These are phyloP conservation scores for Habroteleia sp. DNA, from an alignment of 2,888 invertebrate genomes.

Conservation along the genomic window DNA sequence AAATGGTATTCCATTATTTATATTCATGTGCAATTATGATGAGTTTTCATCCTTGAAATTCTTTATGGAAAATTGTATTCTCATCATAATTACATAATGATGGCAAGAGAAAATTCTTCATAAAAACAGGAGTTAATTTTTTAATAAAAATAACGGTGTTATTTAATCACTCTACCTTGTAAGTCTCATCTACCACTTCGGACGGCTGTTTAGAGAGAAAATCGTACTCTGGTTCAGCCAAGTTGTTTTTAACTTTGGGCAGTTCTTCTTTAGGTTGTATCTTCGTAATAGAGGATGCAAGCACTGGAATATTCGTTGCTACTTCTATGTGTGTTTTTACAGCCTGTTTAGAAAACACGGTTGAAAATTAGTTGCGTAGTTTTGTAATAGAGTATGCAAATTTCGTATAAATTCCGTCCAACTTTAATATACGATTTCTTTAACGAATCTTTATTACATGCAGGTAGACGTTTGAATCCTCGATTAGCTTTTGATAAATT, in stretches of 20 bases:
- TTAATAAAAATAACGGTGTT: not conserved
- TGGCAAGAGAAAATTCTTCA: slow-evolving; percentile 17
- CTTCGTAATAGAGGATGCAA: slow-evolving; percentile 83
- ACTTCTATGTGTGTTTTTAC: slow-evolving; percentile 67
- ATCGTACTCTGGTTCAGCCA: slow-evolving; percentile 91
- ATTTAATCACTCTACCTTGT: slow-evolving; percentile 83
- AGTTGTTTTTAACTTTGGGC: slow-evolving; percentile 85
- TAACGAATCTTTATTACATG: too few relatives aligned
- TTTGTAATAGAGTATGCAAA: too few relatives aligned
- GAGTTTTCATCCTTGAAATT: slow-evolving; percentile 58
- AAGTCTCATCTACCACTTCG: slow-evolving; percentile 92
- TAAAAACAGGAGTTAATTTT: slow-evolving; percentile 5
- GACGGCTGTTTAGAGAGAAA: slow-evolving; percentile 92
- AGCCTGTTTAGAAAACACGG: slow-evolving; percentile 23
- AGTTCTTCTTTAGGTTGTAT: slow-evolving; percentile 78
- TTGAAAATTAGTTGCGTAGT: too few relatives aligned
- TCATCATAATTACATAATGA: slow-evolving; percentile 28
- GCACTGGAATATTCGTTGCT: slow-evolving; percentile 75
- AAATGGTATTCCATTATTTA: slow-evolving; percentile 28
- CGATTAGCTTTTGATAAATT: slow-evolving; percentile 4
- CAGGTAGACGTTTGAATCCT: not conserved
- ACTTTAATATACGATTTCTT: not conserved
- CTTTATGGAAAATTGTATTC: slow-evolving; percentile 29
- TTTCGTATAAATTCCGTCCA: too few relatives aligned
- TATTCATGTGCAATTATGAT: slow-evolving; percentile 16